Conservation (phyloP, 2,888 invertebrate genomes). For the Smittia aterrima region DNA sequence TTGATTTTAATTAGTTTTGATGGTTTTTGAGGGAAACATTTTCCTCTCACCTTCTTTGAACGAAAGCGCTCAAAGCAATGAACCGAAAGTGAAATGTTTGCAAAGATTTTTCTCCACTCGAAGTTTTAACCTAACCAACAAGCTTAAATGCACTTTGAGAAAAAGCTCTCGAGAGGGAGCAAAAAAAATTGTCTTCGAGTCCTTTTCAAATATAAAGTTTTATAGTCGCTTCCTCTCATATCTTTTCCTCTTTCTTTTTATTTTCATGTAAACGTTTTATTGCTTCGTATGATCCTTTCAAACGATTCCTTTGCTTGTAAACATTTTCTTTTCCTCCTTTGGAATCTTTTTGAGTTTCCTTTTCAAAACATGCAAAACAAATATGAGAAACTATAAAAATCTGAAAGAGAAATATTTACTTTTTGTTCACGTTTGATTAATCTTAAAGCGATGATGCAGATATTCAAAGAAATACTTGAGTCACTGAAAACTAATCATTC, state of each 20-base stretch:
- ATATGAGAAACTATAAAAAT: background rate
- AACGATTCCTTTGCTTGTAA: no score
- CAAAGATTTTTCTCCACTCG: no score
- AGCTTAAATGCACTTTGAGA: constrained; percentile 8
- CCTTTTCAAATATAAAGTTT: constrained; percentile 5
- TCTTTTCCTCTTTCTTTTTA: constrained; percentile 4
- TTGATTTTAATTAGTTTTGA: constrained; percentile 12
- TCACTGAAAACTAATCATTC: no score
- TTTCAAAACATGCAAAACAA: background rate
- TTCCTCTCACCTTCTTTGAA: background rate
- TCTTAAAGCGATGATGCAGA: no score
- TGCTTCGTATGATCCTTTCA: background rate
- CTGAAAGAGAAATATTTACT: no score
- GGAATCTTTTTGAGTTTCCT: background rate
- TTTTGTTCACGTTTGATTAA: no score
- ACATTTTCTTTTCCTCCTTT: background rate
- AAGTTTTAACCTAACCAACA: background rate
- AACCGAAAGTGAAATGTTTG: no score
- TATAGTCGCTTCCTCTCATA: background rate
- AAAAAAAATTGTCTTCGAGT: background rate
- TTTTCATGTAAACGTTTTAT: constrained; percentile 1
- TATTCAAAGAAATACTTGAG: no score
- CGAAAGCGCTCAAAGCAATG: no score
- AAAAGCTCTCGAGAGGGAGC: background rate
- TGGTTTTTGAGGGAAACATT: background rate